A percentile compares a stretch with the other conserved stretches of the same genome.
phyloP scores from a whole-genome alignment of 2,113 vertebrate genomes.

The Pachycephala philippinensis region DNA sequence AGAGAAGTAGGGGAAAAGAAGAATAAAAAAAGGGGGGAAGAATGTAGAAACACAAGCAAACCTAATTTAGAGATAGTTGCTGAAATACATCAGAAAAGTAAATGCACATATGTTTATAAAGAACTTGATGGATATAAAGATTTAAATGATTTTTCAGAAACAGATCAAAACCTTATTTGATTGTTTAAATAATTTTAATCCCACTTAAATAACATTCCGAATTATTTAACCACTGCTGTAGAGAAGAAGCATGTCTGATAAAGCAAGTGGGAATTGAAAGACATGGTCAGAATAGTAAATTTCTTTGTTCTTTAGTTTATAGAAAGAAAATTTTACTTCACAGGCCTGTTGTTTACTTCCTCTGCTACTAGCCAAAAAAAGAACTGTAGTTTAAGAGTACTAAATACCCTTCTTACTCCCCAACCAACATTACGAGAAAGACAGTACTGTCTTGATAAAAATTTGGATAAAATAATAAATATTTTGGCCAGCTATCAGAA shows the following conservation, averaged over 20 bases:
- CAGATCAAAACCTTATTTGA: not conserved
- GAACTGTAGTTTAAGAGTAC: not conserved
- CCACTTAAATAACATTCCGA: not conserved
- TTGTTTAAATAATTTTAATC: not conserved
- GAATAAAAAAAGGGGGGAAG: rapidly evolving
- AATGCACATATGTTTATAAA: not conserved
- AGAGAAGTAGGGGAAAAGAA: rapidly evolving
- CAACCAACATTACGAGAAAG: not conserved
- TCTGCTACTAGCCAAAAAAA: not conserved
- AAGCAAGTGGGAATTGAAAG: not conserved
- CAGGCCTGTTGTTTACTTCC: not conserved
- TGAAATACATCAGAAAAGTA: not conserved
- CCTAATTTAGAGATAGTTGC: not conserved
- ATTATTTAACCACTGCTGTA: not conserved
- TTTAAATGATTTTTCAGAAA: not conserved
- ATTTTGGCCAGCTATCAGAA: not conserved
- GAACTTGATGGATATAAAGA: not conserved
- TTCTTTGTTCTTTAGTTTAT: not conserved
- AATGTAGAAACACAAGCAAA: not conserved
- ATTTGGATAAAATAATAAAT: not conserved
- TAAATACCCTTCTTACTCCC: not conserved
- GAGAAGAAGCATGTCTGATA: not conserved
- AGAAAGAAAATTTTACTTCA: not conserved
- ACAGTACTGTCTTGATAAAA: not conserved
- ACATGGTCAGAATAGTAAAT: not conserved